A percentile compares a stretch with the other conserved stretches of the same genome.
Conservation (phyloP, 2,888 invertebrate genomes). For the Sarcophaga caerulescens region DNA sequence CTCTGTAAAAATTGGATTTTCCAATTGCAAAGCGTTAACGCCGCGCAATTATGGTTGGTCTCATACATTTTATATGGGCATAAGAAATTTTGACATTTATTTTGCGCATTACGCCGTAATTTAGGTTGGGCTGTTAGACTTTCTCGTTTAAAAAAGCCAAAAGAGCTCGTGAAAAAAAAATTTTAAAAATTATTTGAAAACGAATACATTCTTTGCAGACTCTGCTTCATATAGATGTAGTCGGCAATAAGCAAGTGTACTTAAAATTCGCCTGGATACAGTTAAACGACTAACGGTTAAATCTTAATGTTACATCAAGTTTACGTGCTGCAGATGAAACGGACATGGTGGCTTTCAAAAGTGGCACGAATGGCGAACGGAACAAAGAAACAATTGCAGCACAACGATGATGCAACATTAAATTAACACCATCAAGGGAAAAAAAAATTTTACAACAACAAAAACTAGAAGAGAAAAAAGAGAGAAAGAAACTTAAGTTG, state of each 20-base stretch:
- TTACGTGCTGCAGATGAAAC: conserved; percentile 49
- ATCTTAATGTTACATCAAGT: conserved; percentile 31
- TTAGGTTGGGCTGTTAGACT: too few species aligned
- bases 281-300: conserved; percentile 41
- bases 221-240: neutral
- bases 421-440: conserved; percentile 57
- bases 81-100: too few species aligned
- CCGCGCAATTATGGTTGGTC: too few species aligned
- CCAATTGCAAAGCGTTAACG: too few species aligned
- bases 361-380: conserved; percentile 26
- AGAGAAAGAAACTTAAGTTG: conserved; percentile 25
- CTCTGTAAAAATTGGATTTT: too few species aligned
- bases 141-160: too few species aligned
- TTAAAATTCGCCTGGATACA: conserved; percentile 6
- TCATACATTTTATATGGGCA: too few species aligned
- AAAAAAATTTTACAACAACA: conserved; percentile 19
- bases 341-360: conserved; percentile 53
- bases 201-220: neutral
- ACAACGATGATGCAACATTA: conserved; percentile 49
- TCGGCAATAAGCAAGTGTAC: conserved; percentile 9
- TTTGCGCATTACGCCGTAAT: too few species aligned
- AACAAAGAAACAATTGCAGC: conserved; percentile 3
- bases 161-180: too few species aligned
- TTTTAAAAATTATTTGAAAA: too few species aligned
- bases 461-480: too few species aligned